Percentiles rank a stretch among this genome's conserved stretches.
These are phyloP conservation scores for Brachypalpus laphriformis DNA, from an alignment of 2,888 invertebrate species.

Conservation along the genomic window DNA sequence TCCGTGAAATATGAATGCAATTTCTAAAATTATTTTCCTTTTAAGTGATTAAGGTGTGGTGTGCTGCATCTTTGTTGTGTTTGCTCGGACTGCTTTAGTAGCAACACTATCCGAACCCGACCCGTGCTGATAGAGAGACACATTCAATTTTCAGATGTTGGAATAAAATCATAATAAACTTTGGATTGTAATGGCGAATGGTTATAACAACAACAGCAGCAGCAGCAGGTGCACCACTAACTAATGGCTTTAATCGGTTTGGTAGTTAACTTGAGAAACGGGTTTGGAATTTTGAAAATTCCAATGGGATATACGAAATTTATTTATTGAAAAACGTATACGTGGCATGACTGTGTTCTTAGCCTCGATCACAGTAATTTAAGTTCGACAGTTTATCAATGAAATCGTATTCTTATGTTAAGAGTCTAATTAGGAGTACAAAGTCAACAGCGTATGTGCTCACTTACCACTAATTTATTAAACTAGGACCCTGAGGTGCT, in stretches of 20 bases:
- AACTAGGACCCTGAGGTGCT: too few relatives aligned
- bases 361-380: neutral
- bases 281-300: conserved; percentile 45
- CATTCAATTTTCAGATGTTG: conserved; percentile 30
- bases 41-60: conserved; percentile 83
- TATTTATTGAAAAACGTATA: neutral
- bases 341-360: neutral
- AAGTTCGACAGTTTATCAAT: neutral
- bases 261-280: conserved; percentile 40
- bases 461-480: too few relatives aligned
- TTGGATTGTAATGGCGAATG: conserved; percentile 40
- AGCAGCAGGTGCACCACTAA: conserved; percentile 28
- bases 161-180: conserved; percentile 62
- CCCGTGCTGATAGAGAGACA: conserved; percentile 28
- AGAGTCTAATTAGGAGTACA: too few relatives aligned
- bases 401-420: neutral
- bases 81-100: conserved; percentile 7
- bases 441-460: too few relatives aligned
- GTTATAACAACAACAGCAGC: neutral
- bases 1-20: conserved; percentile 81
- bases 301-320: conserved; percentile 19
- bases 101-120: neutral
- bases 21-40: conserved; percentile 82
- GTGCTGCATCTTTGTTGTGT: conserved; percentile 49
- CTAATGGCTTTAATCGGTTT: conserved; percentile 51